These are phyloP conservation scores for Macrotis lagotis DNA, from an alignment of 2,113 vertebrate genomes.

Conservation along the genomic window DNA sequence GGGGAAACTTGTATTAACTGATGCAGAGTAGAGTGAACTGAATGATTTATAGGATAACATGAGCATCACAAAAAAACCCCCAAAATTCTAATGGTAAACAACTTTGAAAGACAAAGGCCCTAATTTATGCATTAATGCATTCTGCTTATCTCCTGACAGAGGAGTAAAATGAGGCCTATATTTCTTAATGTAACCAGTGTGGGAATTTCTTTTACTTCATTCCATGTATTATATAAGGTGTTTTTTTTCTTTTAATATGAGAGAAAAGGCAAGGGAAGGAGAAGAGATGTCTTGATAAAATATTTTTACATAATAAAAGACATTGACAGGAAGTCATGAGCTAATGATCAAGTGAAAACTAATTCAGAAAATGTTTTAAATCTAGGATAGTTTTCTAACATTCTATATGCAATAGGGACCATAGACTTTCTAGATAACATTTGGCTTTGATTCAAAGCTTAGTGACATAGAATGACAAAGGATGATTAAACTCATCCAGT, in stretches of 20 bases:
- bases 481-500: not conserved
- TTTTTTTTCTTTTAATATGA: not conserved
- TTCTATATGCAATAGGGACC: not conserved
- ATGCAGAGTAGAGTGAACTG: no score
- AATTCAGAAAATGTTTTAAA: not conserved
- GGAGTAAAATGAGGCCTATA: not conserved
- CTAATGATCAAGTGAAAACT: not conserved
- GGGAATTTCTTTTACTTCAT: not conserved
- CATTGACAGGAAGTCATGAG: not conserved
- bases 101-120: not conserved
- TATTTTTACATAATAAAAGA: not conserved
- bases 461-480: not conserved
- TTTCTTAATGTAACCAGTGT: not conserved
- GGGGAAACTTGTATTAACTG: not conserved
- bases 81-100: not conserved
- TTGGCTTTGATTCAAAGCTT: not conserved
- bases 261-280: not conserved
- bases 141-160: not conserved
- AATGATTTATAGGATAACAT: not conserved
- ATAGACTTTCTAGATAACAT: not conserved
- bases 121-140: not conserved
- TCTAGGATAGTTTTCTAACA: not conserved
- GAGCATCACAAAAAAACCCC: not conserved
- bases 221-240: not conserved
- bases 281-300: no score